Conservation (phyloP, 2,888 invertebrate species). For the Sepioteuthis lessoniana region DNA sequence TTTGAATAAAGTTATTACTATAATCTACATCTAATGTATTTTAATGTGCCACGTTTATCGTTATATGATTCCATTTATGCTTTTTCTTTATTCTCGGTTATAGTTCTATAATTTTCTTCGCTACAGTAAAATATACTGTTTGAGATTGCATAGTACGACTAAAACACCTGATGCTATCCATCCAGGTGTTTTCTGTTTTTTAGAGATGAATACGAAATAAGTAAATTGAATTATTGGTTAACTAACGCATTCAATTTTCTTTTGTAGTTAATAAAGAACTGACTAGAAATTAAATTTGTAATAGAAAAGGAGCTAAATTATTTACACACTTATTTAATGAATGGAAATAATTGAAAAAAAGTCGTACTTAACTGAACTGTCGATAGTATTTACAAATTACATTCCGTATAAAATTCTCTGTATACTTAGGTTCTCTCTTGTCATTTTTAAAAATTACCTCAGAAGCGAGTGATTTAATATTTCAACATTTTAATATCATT, state of each 20-base stretch:
- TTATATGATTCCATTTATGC: background rate
- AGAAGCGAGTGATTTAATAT: background rate
- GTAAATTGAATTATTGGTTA: too few relatives aligned
- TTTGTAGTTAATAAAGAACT: background rate
- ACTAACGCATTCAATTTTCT: background rate
- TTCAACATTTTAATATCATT: background rate
- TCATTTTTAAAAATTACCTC: background rate
- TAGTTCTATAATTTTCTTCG: too few relatives aligned
- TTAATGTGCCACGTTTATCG: background rate
- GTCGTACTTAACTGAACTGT: too few relatives aligned
- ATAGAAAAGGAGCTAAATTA: background rate
- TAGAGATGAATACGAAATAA: background rate
- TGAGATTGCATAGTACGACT: background rate
- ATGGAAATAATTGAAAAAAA: too few relatives aligned
- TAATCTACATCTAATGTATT: background rate
- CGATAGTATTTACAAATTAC: too few relatives aligned
- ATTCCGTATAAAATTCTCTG: background rate
- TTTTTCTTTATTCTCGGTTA: background rate
- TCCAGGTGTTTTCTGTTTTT: background rate
- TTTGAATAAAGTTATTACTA: background rate
- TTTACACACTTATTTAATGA: background rate
- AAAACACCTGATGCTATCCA: background rate
- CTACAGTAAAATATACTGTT: background rate
- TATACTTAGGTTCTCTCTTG: too few relatives aligned
- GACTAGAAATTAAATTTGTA: background rate